Base-by-base conservation (phyloP, 2,113 vertebrate genomes). In the Macaca mulatta region DNA sequence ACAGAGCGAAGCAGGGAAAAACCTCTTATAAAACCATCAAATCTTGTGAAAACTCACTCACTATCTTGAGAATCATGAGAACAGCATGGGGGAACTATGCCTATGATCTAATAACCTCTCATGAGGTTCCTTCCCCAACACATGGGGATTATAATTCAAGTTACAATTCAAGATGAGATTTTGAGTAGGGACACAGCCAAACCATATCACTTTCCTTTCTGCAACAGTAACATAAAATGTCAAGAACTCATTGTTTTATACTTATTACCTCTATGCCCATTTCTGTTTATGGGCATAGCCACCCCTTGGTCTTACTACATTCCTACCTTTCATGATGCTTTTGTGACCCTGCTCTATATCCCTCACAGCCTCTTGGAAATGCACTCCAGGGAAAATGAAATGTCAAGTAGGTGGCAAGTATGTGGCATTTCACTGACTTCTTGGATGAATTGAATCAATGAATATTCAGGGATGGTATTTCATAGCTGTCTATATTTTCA, bases 361-460 rank as follows among this genome's bases (percentile, higher is more conserved):
- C 12, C 13, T 61, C 38, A 14, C 23, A 52, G 61, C 27, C 23
- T 87, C 61, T 78, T 59, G 27, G 57, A 90, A 86, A 84, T 32
- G 4, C 38, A 90, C 20, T 90, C 48, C 40, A 84, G 27, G 27
- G 70, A 90, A 84, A 90, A 81, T 64, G 25, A 22, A 22, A 80
- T n/a, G 59, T 96, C 50, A 95, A 75, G 10, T 83, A 80, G 35
- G 38, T 85, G 81, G 87, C 18, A 90, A 90, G 77, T 52, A 67
- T 8, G 23, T 70, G 40, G 17, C 43, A 80, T 70, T 94, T 25
- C 67, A n/a, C n/a, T 72, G 50, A 94, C 72, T 93, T 96, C 38
- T 88, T 95, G 20, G 78, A 77, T 78, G 45, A 48, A 80, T 14
- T 74, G 48, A 80, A 94, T 90, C 72, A 83, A 25, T 57, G 43